phyloP scores from a whole-genome alignment of 2,113 vertebrate genomes.

The Baryphthengus martii region DNA sequence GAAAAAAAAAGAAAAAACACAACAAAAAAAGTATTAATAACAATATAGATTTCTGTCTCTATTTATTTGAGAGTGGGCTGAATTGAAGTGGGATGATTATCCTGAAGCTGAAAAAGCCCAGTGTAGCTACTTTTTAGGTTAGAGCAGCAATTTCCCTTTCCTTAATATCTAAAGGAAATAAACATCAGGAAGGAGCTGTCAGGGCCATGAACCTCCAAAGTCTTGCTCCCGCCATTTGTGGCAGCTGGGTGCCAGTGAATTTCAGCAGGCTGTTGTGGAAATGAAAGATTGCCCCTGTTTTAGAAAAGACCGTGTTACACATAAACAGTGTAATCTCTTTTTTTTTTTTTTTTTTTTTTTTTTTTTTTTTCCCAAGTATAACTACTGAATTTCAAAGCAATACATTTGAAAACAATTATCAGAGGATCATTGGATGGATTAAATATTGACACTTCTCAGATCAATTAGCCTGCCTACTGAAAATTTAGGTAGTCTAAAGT shows the following conservation, averaged over 20 bases:
- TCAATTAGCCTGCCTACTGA: not conserved
- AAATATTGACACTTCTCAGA: not conserved
- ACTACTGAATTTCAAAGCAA: not conserved
- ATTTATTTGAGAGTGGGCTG: not conserved
- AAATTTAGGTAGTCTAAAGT: not conserved
- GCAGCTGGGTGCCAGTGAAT: not conserved
- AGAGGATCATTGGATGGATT: not conserved
- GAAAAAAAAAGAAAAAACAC: not conserved
- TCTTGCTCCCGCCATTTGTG: not conserved
- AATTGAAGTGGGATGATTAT: not conserved
- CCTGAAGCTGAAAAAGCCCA: not conserved
- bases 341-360: rapidly evolving
- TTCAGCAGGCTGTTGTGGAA: not conserved
- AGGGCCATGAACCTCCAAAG: not conserved
- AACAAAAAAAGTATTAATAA: not conserved
- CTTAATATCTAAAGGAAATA: not conserved
- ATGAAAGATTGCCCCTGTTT: not conserved
- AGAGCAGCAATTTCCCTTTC: not conserved
- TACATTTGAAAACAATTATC: not conserved
- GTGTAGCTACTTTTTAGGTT: not conserved
- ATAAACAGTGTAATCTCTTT: not conserved
- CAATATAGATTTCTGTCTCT: not conserved
- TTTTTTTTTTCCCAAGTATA: not conserved
- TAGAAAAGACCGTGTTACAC: not conserved
- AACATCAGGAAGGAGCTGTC: not conserved